Conservation (phyloP, 2,113 vertebrate genomes). For the Nothobranchius furzeri region DNA sequence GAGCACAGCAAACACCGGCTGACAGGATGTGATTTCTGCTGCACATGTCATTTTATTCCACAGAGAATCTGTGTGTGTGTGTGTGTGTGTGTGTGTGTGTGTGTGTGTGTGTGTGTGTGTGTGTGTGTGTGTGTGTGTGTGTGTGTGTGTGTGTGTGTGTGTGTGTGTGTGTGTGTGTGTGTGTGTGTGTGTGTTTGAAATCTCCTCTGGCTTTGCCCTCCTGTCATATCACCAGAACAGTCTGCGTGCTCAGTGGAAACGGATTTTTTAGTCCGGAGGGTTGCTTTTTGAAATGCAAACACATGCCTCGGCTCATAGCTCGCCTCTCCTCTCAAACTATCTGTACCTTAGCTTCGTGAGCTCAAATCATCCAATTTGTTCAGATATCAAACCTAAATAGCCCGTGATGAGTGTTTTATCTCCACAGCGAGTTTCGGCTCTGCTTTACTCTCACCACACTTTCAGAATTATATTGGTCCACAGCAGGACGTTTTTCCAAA, state of each 20-base stretch:
- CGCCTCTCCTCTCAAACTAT: background rate
- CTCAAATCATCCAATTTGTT: background rate
- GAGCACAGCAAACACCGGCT: conserved; percentile 54
- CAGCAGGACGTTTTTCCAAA: conserved; percentile 3
- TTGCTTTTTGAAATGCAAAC: conserved; percentile 28
- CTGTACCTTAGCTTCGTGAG: background rate
- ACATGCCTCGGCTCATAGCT: conserved; percentile 17
- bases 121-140: background rate
- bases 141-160: too few relatives aligned
- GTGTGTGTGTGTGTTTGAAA: conserved; percentile 5
- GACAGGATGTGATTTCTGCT: conserved; percentile 57
- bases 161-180: too few relatives aligned
- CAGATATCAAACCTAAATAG: background rate
- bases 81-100: background rate
- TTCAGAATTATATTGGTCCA: background rate
- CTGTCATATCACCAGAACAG: conserved; percentile 59
- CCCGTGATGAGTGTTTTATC: background rate
- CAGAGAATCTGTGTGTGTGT: conserved; percentile 20
- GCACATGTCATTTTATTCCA: conserved; percentile 29
- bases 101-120: too few relatives aligned
- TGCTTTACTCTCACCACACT: background rate
- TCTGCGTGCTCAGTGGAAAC: conserved; percentile 31
- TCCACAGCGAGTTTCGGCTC: conserved; percentile 3
- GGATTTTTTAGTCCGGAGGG: conserved; percentile 37
- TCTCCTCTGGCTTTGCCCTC: conserved; percentile 23